Conservation (phyloP, 2,888 invertebrate genomes). For the Mystacides longicornis region DNA sequence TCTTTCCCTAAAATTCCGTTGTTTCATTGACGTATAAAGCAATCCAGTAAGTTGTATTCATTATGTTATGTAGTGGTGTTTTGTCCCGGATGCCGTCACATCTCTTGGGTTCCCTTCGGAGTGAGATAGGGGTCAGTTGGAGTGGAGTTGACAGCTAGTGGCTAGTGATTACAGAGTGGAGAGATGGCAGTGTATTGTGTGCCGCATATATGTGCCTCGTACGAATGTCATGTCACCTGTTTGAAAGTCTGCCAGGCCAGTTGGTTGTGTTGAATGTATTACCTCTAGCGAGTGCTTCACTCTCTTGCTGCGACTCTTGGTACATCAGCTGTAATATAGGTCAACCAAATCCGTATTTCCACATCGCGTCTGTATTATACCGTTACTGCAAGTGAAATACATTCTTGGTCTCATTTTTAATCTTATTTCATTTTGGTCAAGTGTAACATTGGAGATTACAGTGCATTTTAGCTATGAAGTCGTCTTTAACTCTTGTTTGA, state of each 20-base stretch:
- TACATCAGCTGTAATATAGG: constrained; percentile 21
- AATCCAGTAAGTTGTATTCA: constrained; percentile 41
- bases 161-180: not conserved
- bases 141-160: not conserved
- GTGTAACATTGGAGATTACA: not conserved
- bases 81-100: not conserved
- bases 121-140: not conserved
- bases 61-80: constrained; percentile 4
- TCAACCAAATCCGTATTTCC: constrained; percentile 23
- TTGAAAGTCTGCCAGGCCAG: constrained; percentile 20
- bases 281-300: not conserved
- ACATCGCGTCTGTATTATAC: constrained; percentile 20
- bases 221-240: constrained; percentile 18
- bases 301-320: constrained; percentile 4
- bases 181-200: not conserved
- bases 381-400: constrained; percentile 19
- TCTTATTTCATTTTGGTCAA: constrained; percentile 8
- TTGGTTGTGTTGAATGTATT: not conserved
- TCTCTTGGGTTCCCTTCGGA: not conserved
- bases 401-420: constrained; percentile 10
- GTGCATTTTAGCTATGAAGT: not conserved
- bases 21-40: constrained; percentile 52
- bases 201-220: not conserved
- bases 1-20: constrained; percentile 55
- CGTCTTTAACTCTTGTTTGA: too few species aligned